A percentile compares a stretch with the other conserved stretches of the same genome.
phyloP scores from a whole-genome alignment of 2,113 vertebrate species.

The Tauraco erythrolophus region DNA sequence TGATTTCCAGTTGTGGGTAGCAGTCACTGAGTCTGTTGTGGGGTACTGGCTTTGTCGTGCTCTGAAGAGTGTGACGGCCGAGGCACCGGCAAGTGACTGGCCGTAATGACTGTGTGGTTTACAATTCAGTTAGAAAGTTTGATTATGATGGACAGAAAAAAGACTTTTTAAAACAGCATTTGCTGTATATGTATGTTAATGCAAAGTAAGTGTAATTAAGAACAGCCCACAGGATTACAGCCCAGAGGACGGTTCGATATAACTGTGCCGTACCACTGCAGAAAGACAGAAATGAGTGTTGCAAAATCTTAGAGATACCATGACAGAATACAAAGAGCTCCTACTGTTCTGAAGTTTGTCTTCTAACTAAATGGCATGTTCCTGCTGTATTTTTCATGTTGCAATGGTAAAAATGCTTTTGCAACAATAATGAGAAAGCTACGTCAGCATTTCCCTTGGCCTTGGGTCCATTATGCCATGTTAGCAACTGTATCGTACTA shows the following conservation, averaged over 20 bases:
- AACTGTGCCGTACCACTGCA: neutral
- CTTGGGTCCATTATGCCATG: slow-evolving; percentile 24
- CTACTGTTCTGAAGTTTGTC: neutral
- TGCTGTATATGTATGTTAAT: neutral
- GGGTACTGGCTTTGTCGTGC: neutral
- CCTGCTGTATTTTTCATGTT: slow-evolving; percentile 2
- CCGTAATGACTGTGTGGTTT: neutral
- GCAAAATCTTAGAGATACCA: neutral
- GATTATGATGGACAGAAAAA: neutral
- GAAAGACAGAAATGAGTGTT: neutral
- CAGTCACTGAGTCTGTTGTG: neutral
- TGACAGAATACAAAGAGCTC: neutral
- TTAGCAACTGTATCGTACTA: neutral
- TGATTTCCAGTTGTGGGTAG: neutral
- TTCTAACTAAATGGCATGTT: neutral
- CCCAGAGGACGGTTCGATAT: neutral
- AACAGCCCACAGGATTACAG: neutral
- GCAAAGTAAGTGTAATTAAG: neutral
- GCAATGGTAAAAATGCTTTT: slow-evolving; percentile 16
- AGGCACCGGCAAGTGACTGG: neutral
- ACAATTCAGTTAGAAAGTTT: neutral
- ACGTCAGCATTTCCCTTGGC: slow-evolving; percentile 25
- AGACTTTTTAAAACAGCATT: neutral
- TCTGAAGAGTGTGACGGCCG: neutral
- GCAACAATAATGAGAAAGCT: neutral